Evolutionary conservation across 30 jellyfish, hydroid and myxozoan species (phyloP).

Genomic region (Calvadosia cruxmelitensis): DNA sequence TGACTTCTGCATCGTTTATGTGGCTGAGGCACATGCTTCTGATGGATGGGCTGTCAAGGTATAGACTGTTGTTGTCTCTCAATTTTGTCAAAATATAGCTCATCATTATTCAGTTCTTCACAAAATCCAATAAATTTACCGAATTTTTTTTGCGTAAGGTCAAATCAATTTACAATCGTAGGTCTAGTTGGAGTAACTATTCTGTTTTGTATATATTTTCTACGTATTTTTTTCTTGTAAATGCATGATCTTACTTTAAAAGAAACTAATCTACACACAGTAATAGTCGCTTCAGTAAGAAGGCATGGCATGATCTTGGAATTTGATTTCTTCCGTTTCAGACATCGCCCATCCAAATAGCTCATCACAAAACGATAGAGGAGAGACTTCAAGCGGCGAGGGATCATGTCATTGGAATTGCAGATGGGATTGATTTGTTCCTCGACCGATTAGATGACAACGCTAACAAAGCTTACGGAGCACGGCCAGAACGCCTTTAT

Average conservation of each 20-base stretch:
- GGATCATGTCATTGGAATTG: conserved; percentile 5
- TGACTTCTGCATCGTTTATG: conserved; percentile 60
- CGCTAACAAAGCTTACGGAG: conserved; percentile 47
- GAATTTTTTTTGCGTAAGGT: no score
- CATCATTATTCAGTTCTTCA: no score
- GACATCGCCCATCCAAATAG: conserved; percentile 4
- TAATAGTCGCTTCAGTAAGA: no score
- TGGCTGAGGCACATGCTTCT: conserved; percentile 75
- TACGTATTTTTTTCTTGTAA: no score
- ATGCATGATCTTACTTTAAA: no score
- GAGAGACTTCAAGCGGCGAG: conserved; percentile 41
- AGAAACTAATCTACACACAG: no score
- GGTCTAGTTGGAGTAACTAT: no score
- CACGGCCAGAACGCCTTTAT: conserved; percentile 50
- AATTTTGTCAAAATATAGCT: background rate
- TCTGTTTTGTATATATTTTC: no score
- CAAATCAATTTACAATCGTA: no score
- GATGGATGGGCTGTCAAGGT: conserved; percentile 73
- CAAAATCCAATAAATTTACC: no score
- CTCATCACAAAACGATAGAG: conserved; percentile 30
- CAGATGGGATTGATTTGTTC: conserved; percentile 20
- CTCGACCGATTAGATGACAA: conserved; percentile 25
- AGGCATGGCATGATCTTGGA: no score
- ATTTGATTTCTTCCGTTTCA: no score
- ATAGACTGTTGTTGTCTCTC: background rate